Base-by-base conservation (phyloP, 2,888 invertebrate genomes). In the Iselma pallidipennis region DNA sequence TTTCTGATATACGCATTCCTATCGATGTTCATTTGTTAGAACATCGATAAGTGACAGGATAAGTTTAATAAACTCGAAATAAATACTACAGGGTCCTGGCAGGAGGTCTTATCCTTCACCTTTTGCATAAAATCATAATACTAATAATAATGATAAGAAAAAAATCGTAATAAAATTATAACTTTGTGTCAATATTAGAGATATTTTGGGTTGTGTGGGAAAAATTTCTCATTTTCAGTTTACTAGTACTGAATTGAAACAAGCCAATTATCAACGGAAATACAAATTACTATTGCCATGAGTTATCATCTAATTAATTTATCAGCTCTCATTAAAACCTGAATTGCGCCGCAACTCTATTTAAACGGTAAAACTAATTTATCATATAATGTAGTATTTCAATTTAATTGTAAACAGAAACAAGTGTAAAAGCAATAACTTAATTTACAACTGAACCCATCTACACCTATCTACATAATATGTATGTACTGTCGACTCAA, bases 1-100 rank as follows among this genome's bases (percentile, higher is more conserved):
- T 60, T 21, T 33, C 61, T 59, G 61, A 63, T 65, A 65, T 62
- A 69, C 16, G 16, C 37, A 65, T 66, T 71, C 19, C 42, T 42
- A 68, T 71, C 70, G 63, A 60, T 61, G 61, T 64, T 66, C 70
- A 72, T 72, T 74, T 72, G 70, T 73, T 71, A 71, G 65, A 70
- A 65, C 66, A 72, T 70, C 67, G 69, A 67, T 72, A 67, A 65
- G 66, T 69, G 70, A 71, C 70, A 66, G 62, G 37, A 49, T 42
- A 42, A 42, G 42, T 42, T 42, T 42, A 42, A 42, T 42, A 19
- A 42, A 42, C 42, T 42, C 19, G 19, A 19, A 42, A 33, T 9
- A 19, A 42, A 42, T 42, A 42, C 42, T 19, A 42, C 16, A 42
- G 10, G 10, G 2, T 16, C 2, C 42, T 21, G 21, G 42, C 42